A percentile compares a stretch with the other conserved stretches of the same genome.
These are phyloP conservation scores for Drosophila mayri DNA, from an alignment of 1,140 invertebrate species.

Conservation along the genomic window DNA sequence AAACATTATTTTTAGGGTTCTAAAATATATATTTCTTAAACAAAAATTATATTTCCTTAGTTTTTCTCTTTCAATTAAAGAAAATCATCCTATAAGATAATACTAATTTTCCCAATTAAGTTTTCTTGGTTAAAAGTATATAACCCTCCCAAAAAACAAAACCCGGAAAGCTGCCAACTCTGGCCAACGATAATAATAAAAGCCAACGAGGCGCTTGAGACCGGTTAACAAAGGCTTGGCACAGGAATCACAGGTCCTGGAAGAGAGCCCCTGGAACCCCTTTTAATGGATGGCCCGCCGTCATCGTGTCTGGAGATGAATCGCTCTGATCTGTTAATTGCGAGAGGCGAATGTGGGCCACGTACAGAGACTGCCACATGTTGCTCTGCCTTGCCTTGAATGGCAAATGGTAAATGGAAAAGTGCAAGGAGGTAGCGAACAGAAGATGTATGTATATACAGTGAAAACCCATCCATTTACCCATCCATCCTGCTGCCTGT, in stretches of 20 bases:
- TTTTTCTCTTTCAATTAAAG: neutral
- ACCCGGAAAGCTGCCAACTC: slow-evolving; percentile 1
- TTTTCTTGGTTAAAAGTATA: neutral
- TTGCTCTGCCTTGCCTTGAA: slow-evolving; percentile 25
- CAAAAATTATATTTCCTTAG: too few species aligned
- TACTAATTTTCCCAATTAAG: too few species aligned
- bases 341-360: slow-evolving; percentile 64
- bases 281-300: slow-evolving; percentile 28
- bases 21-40: too few species aligned
- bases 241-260: slow-evolving; percentile 17
- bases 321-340: slow-evolving; percentile 77
- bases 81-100: too few species aligned
- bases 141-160: neutral
- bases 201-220: slow-evolving; percentile 64
- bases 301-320: slow-evolving; percentile 19
- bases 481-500: slow-evolving; percentile 39
- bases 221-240: slow-evolving; percentile 23
- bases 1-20: too few species aligned
- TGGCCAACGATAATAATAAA: slow-evolving; percentile 69
- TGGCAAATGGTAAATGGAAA: slow-evolving; percentile 24
- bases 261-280: slow-evolving; percentile 11
- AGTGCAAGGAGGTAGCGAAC: slow-evolving; percentile 14
- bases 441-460: neutral
- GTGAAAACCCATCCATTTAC: slow-evolving; percentile 34
- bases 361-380: slow-evolving; percentile 46